phyloP scores from a whole-genome alignment of 2,888 invertebrate species.

The Brachyptera putata region DNA sequence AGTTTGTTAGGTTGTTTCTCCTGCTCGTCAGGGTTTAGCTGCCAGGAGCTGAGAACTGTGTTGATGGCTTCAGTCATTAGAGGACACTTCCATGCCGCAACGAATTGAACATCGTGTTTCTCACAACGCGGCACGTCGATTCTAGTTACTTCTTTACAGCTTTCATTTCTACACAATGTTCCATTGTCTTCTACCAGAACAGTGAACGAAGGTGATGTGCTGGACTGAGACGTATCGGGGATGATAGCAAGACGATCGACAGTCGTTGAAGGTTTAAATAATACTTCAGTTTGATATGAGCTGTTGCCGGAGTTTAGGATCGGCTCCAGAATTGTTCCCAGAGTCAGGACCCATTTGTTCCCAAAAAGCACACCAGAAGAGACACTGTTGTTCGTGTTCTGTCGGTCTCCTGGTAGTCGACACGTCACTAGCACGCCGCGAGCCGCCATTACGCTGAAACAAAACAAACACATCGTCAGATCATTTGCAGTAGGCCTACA shows the following conservation, averaged over 20 bases:
- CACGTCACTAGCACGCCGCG: constrained; percentile 8
- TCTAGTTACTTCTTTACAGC: too few species aligned
- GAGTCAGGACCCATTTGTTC: background rate
- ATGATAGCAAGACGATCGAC: too few species aligned
- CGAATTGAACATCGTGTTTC: background rate
- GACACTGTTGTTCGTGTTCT: background rate
- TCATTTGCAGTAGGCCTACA: too few species aligned
- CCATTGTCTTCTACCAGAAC: background rate
- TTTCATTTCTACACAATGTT: too few species aligned
- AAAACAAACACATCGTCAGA: background rate
- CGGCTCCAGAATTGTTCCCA: background rate
- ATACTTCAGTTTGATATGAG: too few species aligned
- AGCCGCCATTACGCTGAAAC: constrained; percentile 10
- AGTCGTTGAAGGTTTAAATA: too few species aligned
- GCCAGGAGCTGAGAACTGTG: constrained; percentile 52
- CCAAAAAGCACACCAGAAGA: constrained; percentile 7
- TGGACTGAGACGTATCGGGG: background rate
- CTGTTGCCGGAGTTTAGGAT: background rate
- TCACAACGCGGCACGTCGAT: too few species aligned
- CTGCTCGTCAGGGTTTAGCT: constrained; percentile 49
- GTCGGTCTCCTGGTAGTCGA: background rate
- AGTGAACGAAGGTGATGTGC: background rate
- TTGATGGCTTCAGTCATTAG: constrained; percentile 50
- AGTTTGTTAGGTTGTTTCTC: constrained; percentile 47
- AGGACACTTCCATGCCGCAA: constrained; percentile 53